Evolutionary conservation across 1,140 invertebrate species (phyloP), one percentile per base, ranked within the genome.

Genomic region (Chrysoperla carnea): DNA sequence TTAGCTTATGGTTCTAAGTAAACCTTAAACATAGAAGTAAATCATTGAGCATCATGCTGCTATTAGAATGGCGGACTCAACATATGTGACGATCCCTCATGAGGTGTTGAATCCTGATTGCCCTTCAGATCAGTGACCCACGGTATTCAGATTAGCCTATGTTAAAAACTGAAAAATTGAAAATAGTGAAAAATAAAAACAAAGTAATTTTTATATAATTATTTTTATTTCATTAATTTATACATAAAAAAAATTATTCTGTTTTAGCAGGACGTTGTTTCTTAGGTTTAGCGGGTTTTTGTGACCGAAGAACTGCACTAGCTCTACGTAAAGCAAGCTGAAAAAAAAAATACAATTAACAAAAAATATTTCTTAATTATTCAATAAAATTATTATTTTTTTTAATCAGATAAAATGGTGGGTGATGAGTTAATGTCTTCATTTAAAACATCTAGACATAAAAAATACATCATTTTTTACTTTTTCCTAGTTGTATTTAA

Each of bases 281-380:
- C 66, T 86, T 89, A 37, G 73, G 69, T 49, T 78, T 76, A 43
- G 78, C 67, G 43, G 82, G 77, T 60, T 85, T 82, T 65, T 95
- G 90, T 23, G 89, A 92, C 45, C 81, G 74, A 37, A 94, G 64
- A 48, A 95, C 81, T 45, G 90, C 89, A 60, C 86, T 91, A 12
- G 87, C 87, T 60, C 83, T 75, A 45, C 87, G 75, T n/a, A 94
- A 61, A 35, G 87, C 85, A 57, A 73, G 76, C 81, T 89, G 48
- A 35, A 72, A 71, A 49, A 56, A 47, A 56, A 51, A 57, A 40
- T 48, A 52, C 35, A 44, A 47, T 40, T 23, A 6, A 8, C 17
- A 36, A 29, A 14, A 40, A 2, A 12, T 11, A n/a, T 9, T 40
- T 40, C 17, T 23, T 3, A 23, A 23, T 2, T 23, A 23, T 23